Evolutionary conservation across 2,113 vertebrate species (phyloP), one percentile per base, ranked within the genome.

Genomic region (Procavia capensis): DNA sequence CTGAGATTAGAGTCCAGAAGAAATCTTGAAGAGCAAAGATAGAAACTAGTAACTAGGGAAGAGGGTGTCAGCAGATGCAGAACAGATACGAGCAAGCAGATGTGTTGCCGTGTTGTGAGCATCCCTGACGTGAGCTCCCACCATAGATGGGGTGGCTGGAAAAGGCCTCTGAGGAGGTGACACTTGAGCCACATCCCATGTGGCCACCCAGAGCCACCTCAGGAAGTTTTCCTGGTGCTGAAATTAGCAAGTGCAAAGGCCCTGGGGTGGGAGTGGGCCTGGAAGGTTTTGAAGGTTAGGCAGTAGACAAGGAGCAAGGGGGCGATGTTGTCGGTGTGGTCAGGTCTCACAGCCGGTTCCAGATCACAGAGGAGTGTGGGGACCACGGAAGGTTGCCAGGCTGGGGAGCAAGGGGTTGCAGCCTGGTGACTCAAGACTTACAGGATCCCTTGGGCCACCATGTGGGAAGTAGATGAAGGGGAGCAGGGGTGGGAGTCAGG

Each of bases 321-420:
- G 36, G 66, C 22, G 34, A 31, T 4, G 19, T 27, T 47, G 68
- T 13, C 1, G 0, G 5, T 0, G 0, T 2, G 0, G 10, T 31
- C 29, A 72, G 43, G 63, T 59, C 20, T 50, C 29, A 14, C 9
- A 1, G 31, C 50, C 0, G 0, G 36, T 41, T 34, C 66, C 36
- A 79, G 47, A 20, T 29, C 41, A 11, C 2, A 0, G 50, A 83
- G 54, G 20, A 59, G 27, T 6, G 1, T 34, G 36, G 24, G 20
- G 10, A 7, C 36, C 1, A 2, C 6, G 10, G 22, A 6, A 25
- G 54, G 34, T 70, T 45, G 41, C 45, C 16, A 7, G 34, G 43
- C 66, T 72, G 45, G 43, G 34, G 3, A 3, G 31, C 13, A 20
- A n/a, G n/a, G n/a, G n/a, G n/a, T n/a, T 17, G 17, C 72, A 43